phyloP scores from a whole-genome alignment of 2,797 vertebrate species.

The Amphiprion clarkii region DNA sequence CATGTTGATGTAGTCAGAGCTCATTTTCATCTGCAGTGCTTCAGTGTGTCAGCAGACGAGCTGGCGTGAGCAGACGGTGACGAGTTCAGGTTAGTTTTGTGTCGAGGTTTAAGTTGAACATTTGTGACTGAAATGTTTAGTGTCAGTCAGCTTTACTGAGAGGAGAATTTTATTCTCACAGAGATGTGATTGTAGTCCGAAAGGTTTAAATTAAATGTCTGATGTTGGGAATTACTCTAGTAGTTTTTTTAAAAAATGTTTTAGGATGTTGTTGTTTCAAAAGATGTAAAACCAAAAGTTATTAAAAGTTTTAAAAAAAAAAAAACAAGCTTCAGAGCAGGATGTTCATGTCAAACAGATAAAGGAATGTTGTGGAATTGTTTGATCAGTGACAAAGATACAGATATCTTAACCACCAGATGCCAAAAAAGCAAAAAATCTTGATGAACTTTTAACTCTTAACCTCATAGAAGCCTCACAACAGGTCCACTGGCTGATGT shows the following conservation, averaged over 20 bases:
- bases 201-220: constrained; percentile 45
- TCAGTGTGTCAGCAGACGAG: constrained; percentile 11
- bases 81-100: constrained; percentile 38
- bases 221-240: constrained; percentile 54
- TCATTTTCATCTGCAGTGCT: constrained; percentile 24
- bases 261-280: constrained; percentile 49
- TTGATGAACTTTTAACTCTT: background rate
- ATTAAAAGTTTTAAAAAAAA: constrained; percentile 53
- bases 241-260: constrained; percentile 58
- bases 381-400: background rate
- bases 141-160: constrained; percentile 8
- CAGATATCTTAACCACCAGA: background rate
- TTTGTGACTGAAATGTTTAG: constrained; percentile 48
- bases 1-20: constrained; percentile 43
- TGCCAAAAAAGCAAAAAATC: background rate
- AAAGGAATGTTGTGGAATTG: background rate
- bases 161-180: background rate
- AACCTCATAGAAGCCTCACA: background rate
- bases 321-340: background rate
- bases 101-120: constrained; percentile 29
- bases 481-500: background rate
- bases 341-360: constrained; percentile 24
- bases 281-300: constrained; percentile 48
- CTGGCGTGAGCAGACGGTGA: constrained; percentile 7
- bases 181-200: constrained; percentile 49